Evolutionary conservation across 53 echinoderm and acorn worm species (phyloP).

Genomic region (Henricia sp.): DNA sequence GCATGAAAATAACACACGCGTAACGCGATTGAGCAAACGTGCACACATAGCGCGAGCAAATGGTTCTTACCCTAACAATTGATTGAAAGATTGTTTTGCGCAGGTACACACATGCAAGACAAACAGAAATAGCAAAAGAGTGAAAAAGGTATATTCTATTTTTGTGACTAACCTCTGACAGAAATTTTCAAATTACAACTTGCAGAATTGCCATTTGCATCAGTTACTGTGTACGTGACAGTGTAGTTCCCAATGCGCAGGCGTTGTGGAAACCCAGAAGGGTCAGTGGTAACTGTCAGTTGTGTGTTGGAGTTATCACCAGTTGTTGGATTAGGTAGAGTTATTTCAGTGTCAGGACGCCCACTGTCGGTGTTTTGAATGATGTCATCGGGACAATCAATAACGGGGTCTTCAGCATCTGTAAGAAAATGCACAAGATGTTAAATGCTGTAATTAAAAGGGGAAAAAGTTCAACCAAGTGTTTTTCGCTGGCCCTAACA

Average conservation of each 20-base stretch:
- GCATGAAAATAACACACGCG: too few species aligned
- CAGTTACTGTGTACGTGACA: conserved; percentile 3
- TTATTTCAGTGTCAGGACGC: not conserved
- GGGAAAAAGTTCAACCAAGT: not conserved
- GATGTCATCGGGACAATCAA: not conserved
- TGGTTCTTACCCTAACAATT: too few species aligned
- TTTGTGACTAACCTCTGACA: not conserved
- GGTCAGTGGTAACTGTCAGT: not conserved
- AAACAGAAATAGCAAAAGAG: too few species aligned
- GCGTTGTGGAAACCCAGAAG: not conserved
- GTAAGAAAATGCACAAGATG: too few species aligned
- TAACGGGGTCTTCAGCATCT: not conserved
- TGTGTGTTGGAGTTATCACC: not conserved
- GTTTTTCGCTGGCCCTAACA: not conserved
- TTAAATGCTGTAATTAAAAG: too few species aligned
- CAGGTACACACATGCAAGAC: too few species aligned
- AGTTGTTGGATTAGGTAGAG: not conserved
- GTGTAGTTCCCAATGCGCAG: not conserved
- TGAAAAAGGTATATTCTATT: too few species aligned
- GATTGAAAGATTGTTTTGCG: too few species aligned
- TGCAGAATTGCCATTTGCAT: not conserved
- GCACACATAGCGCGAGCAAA: too few species aligned
- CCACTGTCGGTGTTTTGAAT: not conserved
- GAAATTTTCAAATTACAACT: not conserved
- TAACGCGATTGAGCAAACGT: too few species aligned